Conservation (phyloP, 2,113 vertebrate genomes). For the Gallinago jamesoni region DNA sequence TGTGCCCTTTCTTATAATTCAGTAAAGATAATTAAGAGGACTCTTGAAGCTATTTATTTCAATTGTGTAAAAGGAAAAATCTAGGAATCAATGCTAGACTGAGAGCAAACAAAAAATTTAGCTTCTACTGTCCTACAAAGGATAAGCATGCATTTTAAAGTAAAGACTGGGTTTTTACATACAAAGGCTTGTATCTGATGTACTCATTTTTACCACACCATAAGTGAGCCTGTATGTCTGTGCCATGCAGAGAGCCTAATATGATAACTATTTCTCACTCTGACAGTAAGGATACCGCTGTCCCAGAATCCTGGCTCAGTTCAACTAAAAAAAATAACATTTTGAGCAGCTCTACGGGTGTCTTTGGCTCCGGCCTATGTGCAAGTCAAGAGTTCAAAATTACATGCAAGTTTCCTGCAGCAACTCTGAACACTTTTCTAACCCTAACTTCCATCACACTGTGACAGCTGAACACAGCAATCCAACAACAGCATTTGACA, state of each 20-base stretch:
- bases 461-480: slow-evolving; percentile 54
- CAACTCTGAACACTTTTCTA: slow-evolving; percentile 43
- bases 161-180: neutral
- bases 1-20: neutral
- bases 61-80: neutral
- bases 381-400: slow-evolving; percentile 62
- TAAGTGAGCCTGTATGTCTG: neutral
- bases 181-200: neutral
- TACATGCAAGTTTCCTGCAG: slow-evolving; percentile 51
- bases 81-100: neutral
- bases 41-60: neutral
- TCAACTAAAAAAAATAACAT: slow-evolving; percentile 24
- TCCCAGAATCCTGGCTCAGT: slow-evolving; percentile 50
- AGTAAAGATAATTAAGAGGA: neutral
- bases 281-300: slow-evolving; percentile 32
- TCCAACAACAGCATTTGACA: slow-evolving; percentile 40
- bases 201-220: neutral
- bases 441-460: slow-evolving; percentile 54
- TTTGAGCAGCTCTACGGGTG: slow-evolving; percentile 35
- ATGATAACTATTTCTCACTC: slow-evolving; percentile 59
- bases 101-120: neutral
- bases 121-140: neutral
- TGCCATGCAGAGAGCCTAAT: slow-evolving; percentile 54
- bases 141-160: neutral
- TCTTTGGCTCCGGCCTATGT: slow-evolving; percentile 13